These are phyloP conservation scores for Aphidoletes aphidimyza DNA, from an alignment of 2,888 invertebrate species.

Conservation along the genomic window DNA sequence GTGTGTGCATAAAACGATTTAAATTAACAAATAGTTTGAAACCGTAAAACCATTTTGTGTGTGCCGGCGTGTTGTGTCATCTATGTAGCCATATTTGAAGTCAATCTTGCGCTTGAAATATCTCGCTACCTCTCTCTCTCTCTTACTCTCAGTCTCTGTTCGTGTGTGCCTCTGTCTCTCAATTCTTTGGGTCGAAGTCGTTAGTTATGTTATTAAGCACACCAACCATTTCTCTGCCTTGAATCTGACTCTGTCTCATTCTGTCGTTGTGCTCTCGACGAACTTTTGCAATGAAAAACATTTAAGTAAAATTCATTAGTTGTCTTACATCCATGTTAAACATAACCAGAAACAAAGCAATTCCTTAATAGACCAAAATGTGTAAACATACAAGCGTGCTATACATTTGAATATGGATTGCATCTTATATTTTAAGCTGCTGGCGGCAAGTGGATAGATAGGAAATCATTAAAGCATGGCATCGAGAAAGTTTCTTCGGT, in stretches of 20 bases:
- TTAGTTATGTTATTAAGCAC: conserved; percentile 41
- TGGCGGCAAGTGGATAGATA: neutral
- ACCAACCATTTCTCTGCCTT: neutral
- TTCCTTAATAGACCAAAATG: conserved; percentile 53
- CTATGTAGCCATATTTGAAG: conserved; percentile 38
- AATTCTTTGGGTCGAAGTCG: neutral
- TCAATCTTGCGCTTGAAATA: neutral
- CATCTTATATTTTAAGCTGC: neutral
- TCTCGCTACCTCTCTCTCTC: neutral
- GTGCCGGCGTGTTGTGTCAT: conserved; percentile 29
- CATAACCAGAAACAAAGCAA: conserved; percentile 56
- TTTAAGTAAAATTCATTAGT: conserved; percentile 56
- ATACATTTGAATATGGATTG: neutral
- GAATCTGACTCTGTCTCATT: too few relatives aligned
- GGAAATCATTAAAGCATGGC: neutral
- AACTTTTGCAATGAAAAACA: conserved; percentile 53
- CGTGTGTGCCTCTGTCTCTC: neutral
- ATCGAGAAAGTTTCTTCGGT: too few relatives aligned
- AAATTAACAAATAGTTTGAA: conserved; percentile 49
- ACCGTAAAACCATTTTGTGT: conserved; percentile 43
- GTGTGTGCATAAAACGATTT: conserved; percentile 46
- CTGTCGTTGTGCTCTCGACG: too few relatives aligned
- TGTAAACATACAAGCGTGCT: neutral
- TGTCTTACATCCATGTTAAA: conserved; percentile 55
- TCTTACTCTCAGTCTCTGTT: too few relatives aligned